phyloP scores from a whole-genome alignment of 2,888 invertebrate genomes.

The Cecidostiba fungosa region DNA sequence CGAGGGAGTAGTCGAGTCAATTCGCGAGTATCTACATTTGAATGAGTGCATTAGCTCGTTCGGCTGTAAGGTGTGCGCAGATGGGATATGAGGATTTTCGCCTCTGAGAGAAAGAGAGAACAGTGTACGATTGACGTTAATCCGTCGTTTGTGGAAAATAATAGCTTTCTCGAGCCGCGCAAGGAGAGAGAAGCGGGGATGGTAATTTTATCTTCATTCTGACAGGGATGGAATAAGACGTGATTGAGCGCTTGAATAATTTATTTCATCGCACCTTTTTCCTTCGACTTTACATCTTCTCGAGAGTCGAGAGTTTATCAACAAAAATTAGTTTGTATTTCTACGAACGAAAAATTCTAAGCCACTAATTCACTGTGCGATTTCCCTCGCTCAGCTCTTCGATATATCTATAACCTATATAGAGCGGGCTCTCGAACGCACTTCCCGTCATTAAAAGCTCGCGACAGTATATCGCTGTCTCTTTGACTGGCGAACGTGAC shows the following conservation, averaged over 20 bases:
- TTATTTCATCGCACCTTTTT: background rate
- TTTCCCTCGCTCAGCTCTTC: conserved; percentile 1
- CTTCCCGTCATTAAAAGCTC: conserved; percentile 53
- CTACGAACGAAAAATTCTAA: too few relatives aligned
- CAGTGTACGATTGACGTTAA: background rate
- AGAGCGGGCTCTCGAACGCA: conserved; percentile 25
- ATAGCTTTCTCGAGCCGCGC: background rate
- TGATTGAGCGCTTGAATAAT: background rate
- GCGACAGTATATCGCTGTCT: background rate
- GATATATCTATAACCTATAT: background rate
- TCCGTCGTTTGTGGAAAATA: background rate
- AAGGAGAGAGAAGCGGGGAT: too few relatives aligned
- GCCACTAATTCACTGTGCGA: too few relatives aligned
- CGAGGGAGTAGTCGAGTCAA: background rate
- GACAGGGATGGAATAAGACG: background rate
- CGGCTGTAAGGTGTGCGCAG: background rate
- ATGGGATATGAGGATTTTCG: background rate
- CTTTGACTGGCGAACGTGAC: conserved; percentile 60
- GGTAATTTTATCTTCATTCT: background rate
- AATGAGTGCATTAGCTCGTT: conserved; percentile 15
- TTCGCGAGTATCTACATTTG: conserved; percentile 16
- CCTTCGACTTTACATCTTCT: background rate
- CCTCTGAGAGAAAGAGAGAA: background rate
- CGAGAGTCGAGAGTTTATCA: background rate
- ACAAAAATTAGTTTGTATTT: too few relatives aligned